Evolutionary conservation across 2,888 invertebrate genomes (phyloP), one percentile per base, ranked within the genome.

Genomic region (Dasypogon diadema): DNA sequence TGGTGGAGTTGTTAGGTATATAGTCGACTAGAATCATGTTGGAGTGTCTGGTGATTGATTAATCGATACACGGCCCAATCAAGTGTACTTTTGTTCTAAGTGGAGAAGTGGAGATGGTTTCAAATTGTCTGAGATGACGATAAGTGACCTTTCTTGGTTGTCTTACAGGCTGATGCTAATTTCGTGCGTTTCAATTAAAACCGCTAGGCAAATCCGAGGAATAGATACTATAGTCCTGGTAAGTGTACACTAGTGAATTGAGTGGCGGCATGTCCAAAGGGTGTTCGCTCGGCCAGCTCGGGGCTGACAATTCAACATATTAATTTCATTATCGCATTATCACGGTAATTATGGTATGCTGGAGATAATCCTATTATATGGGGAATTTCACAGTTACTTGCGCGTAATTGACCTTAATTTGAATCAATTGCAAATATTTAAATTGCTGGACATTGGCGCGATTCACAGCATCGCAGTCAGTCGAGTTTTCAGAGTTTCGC

Each of bases 261-360:
- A 10, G 6, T 30, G 0, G 5, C 6, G 34, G 34, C 8, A 58
- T 24, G 14, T 56, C 6, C 58, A 12, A 48, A 48, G 16, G 10
- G 60, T 8, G 26, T 10, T 37, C 21, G 18, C 8, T 37, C 37
- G 10, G 18, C 18, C 22, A 60, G 22, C 37, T 60, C 18, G 30
- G 12, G 16, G 18, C 37, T 42, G 60, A 37, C 60, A 34, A 18
- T 37, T 60, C 37, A 12, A 16, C 34, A 21, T 18, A 60, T 60
- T 37, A 60, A 60, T 42, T 30, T 60, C 42, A 60, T 60, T 60
- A 60, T 60, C 60, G 60, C 34, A 60, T 60, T 60, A 60, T 60
- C 42, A 21, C 60, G 21, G 21, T 42, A 37, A 60, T 60, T 37
- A 34, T 60, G 42, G 37, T 4, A 37, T 60, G 12, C 34, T 12